Evolutionary conservation across 2,888 invertebrate species (phyloP).

Genomic region (Dichetophora obliterata): DNA sequence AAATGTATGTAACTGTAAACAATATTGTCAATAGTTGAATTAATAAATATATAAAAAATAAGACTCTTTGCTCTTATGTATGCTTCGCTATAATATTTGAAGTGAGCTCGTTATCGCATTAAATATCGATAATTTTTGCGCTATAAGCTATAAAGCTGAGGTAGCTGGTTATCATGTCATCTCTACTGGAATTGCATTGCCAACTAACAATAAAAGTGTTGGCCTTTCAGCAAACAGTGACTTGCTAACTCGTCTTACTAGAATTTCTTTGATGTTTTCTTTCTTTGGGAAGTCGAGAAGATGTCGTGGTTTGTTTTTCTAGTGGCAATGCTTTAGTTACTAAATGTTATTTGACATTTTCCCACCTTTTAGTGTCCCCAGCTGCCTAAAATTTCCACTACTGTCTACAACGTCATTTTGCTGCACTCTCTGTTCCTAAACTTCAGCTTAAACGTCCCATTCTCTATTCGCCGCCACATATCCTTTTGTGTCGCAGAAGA

Average conservation of each 20-base stretch:
- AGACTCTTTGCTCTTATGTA: no score
- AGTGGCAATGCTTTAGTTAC: neutral
- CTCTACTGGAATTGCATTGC: neutral
- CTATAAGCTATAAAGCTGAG: conserved; percentile 1
- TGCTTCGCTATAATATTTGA: no score
- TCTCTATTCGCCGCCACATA: neutral
- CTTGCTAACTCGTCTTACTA: neutral
- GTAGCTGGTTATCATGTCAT: conserved; percentile 15
- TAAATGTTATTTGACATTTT: conserved; percentile 63
- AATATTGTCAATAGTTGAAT: no score
- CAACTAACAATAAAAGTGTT: neutral
- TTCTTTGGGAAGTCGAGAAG: neutral
- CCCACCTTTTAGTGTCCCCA: conserved; percentile 68
- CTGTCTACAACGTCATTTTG: neutral
- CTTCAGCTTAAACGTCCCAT: neutral
- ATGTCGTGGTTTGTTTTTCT: neutral
- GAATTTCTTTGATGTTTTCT: neutral
- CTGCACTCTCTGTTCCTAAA: neutral
- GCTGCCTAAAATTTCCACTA: conserved; percentile 14
- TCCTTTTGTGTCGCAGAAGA: conserved; percentile 11
- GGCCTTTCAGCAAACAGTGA: neutral
- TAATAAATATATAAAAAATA: no score
- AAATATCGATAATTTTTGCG: conserved; percentile 27
- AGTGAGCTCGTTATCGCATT: conserved; percentile 1
- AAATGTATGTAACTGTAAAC: no score